Conservation (phyloP, 1,140 invertebrate genomes). For the Caerostris darwini region DNA sequence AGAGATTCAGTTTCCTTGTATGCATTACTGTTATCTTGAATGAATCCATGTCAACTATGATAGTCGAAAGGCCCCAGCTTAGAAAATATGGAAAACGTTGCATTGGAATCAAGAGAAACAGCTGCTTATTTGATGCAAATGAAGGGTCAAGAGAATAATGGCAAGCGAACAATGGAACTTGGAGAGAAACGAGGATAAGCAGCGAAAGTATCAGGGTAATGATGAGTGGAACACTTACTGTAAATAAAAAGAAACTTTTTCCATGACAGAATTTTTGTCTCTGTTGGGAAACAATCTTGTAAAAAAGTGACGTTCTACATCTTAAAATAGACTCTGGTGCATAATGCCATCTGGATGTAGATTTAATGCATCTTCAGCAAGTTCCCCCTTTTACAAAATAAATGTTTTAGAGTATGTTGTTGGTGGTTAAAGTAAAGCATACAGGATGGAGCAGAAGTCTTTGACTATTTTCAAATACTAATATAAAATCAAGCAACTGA, state of each 20-base stretch:
- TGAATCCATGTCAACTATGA: not conserved
- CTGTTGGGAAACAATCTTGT: conserved; percentile 6
- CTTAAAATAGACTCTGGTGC: not conserved
- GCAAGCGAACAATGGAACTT: conserved; percentile 11
- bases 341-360: not conserved
- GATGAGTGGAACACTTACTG: conserved; percentile 8
- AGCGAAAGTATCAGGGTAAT: conserved; percentile 6
- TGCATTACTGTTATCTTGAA: not conserved
- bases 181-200: not conserved
- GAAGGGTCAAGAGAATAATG: conserved; percentile 35
- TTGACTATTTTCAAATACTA: too few relatives aligned
- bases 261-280: not conserved
- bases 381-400: too few relatives aligned
- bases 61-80: not conserved
- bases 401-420: too few relatives aligned
- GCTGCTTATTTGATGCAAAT: conserved; percentile 19
- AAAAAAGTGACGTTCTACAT: not conserved
- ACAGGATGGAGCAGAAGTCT: too few relatives aligned
- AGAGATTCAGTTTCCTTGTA: not conserved
- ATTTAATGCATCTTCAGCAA: too few relatives aligned
- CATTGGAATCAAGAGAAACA: not conserved
- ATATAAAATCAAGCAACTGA: too few relatives aligned
- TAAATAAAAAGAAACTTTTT: conserved; percentile 29
- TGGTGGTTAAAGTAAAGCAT: too few relatives aligned
- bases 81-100: not conserved